Evolutionary conservation across 2,113 vertebrate species (phyloP).

Genomic region (Notechis scutatus): DNA sequence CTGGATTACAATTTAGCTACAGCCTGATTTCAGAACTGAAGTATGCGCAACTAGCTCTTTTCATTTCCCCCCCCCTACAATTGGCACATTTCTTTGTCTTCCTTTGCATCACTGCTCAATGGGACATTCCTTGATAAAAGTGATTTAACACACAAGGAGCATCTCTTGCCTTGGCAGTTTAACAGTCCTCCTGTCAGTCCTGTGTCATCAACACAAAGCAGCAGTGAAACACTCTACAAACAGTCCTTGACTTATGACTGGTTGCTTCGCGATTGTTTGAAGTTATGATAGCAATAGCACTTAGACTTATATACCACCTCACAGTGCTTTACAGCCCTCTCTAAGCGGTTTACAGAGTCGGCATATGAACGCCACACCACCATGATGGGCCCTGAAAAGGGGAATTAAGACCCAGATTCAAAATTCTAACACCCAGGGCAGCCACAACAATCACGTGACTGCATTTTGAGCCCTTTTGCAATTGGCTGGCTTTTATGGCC

Average conservation of each 20-base stretch:
- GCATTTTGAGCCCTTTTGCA: not conserved
- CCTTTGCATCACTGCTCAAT: not conserved
- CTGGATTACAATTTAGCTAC: not conserved
- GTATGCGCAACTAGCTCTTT: not conserved
- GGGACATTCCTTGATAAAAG: not conserved
- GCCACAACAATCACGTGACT: not conserved
- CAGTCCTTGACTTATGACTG: not conserved
- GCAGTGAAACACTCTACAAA: not conserved
- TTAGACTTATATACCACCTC: too few species aligned
- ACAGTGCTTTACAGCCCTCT: too few species aligned
- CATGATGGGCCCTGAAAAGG: not conserved
- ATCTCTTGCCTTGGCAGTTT: not conserved
- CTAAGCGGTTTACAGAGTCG: too few species aligned
- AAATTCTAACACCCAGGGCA: not conserved
- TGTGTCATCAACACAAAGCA: not conserved
- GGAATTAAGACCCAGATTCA: not conserved
- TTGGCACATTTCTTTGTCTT: too few species aligned
- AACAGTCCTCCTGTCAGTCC: not conserved
- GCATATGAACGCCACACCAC: too few species aligned
- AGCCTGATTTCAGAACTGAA: not conserved
- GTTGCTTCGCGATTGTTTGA: not conserved
- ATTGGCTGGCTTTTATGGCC: not conserved
- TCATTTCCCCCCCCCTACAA: fast-evolving
- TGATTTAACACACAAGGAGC: not conserved
- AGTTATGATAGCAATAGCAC: not conserved